Percentiles rank a stretch among this genome's conserved stretches.
Conservation (phyloP, 1,140 invertebrate species). For the Lamellibrachia luymesi region DNA sequence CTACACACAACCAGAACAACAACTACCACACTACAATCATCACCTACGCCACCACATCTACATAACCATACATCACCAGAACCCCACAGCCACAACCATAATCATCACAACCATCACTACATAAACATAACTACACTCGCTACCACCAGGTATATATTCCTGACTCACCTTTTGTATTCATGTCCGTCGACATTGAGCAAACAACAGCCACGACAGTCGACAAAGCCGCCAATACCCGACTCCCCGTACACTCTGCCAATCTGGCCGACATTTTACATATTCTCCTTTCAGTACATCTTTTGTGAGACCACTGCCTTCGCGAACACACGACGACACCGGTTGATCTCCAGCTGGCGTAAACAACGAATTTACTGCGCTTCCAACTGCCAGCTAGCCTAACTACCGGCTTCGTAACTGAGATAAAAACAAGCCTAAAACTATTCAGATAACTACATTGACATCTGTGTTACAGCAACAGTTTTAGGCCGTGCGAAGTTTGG, state of each 20-base stretch:
- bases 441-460: not conserved
- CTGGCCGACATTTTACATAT: not conserved
- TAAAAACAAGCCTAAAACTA: no score
- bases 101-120: not conserved
- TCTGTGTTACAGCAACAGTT: not conserved
- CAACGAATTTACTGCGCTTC: not conserved
- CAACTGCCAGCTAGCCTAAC: not conserved
- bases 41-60: no score
- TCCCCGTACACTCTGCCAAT: not conserved
- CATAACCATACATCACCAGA: no score
- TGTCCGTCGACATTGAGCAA: not conserved
- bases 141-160: not conserved
- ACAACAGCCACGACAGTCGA: not conserved
- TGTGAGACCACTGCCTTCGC: not conserved
- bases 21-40: no score
- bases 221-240: not conserved
- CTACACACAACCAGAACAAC: no score
- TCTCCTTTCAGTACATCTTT: not conserved
- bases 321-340: not conserved
- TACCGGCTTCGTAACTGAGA: not conserved
- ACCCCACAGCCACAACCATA: not conserved
- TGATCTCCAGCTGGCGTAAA: no score
- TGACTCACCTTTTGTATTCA: not conserved
- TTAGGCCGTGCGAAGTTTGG: not conserved
- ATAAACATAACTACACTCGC: not conserved